Base-by-base conservation (phyloP, 1,140 invertebrate species). In the Coelopa frigida region DNA sequence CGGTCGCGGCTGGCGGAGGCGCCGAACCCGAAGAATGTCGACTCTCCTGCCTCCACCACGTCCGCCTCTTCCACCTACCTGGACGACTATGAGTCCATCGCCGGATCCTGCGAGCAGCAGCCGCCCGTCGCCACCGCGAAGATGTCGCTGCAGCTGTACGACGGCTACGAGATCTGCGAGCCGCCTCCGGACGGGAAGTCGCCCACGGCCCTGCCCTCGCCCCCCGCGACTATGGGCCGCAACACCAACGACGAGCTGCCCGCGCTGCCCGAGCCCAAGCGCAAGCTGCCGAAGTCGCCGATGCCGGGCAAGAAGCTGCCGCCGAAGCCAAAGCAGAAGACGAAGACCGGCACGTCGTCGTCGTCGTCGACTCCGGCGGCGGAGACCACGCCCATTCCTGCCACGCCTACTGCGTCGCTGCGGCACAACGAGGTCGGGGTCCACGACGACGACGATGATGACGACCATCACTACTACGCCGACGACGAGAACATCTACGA, bases 401-500 rank as follows among this genome's bases (percentile, higher is more conserved):
- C n/a, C n/a, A n/a, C n/a, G n/a, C n/a, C n/a, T n/a, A n/a, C n/a
- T n/a, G n/a, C n/a, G n/a, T n/a, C n/a, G n/a, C n/a, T n/a, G n/a
- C 27, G 27, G 12, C 7, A 41, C 26, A 24, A 8, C n/a, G 18
- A 42, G 2, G 33, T n/a, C n/a, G n/a, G n/a, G n/a, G n/a, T n/a
- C n/a, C n/a, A n/a, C 23, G 14, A 37, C 8, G 22, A 37, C 42
- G 6, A 40, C 21, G 23, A 44, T 3, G 53, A 61, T 23, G 53
- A 59, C 2, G 18, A 20, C 1, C 41, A 51, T 39, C 47, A 51
- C 22, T 54, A 45, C 39, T 42, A 46, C 14, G 49, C 27, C 3
- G 56, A 51, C 11, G 58, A 67, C 22, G 77, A 78, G 53, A 78
- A 78, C 50, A 78, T 78, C 47, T 78, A 78, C 43, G 77, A 78